Conservation (phyloP, 2,888 invertebrate species). For the Saturnia japonica region DNA sequence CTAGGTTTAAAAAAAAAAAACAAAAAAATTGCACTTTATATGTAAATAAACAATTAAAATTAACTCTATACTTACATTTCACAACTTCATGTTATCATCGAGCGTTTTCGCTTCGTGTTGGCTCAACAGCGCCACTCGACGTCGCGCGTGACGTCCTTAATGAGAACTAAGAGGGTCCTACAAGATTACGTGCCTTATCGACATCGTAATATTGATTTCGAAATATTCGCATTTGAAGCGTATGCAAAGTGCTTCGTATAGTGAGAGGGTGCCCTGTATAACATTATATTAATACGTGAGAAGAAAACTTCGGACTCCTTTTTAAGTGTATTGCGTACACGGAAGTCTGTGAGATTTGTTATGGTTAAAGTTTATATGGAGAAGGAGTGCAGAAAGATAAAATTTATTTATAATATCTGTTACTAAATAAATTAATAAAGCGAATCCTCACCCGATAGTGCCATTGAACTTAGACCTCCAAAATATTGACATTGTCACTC, state of each 20-base stretch:
- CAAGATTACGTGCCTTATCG: conserved; percentile 65
- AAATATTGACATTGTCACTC: too few relatives aligned
- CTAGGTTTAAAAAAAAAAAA: background rate
- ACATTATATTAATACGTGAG: background rate
- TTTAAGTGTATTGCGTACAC: too few relatives aligned
- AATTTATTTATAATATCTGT: too few relatives aligned
- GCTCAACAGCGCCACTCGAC: conserved; percentile 60
- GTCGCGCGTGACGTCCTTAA: conserved; percentile 65
- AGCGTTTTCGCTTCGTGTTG: conserved; percentile 47
- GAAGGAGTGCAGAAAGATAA: too few relatives aligned
- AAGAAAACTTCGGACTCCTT: too few relatives aligned
- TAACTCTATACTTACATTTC: background rate
- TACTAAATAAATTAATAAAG: too few relatives aligned
- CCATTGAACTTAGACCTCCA: too few relatives aligned
- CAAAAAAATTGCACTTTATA: background rate
- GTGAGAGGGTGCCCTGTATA: background rate
- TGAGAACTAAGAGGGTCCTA: conserved; percentile 52
- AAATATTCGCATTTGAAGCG: conserved; percentile 7
- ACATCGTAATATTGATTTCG: conserved; percentile 39
- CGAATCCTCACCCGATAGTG: too few relatives aligned
- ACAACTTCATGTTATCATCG: conserved; percentile 26
- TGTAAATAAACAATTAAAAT: background rate
- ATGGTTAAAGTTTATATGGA: too few relatives aligned
- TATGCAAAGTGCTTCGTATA: conserved; percentile 13
- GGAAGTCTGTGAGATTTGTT: too few relatives aligned